Evolutionary conservation across 2,797 vertebrate species (phyloP), one percentile per base, ranked within the genome.

Genomic region (Eleutherodactylus coqui): DNA sequence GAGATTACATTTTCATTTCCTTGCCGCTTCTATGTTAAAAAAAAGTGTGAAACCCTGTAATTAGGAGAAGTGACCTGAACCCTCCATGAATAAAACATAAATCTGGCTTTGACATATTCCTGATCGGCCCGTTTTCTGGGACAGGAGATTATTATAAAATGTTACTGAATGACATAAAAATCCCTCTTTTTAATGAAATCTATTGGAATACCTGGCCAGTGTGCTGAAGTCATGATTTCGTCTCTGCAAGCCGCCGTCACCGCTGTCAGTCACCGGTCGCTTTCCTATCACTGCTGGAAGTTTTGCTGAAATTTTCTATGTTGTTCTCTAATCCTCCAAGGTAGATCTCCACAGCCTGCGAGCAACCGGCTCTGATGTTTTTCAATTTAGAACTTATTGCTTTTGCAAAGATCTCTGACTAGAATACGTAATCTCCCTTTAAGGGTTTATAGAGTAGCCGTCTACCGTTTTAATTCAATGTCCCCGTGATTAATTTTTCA

Each of bases 321-420:
- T 90, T 89, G 89, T 87, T 93, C 92, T 89, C 88, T 91, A 91
- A 92, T 90, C 90, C 92, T 92, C 90, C 21, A 88, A 92, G 92
- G 92, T 89, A 84, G 91, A 87, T 89, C 91, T 92, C 90, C 91
- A 88, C 69, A 89, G 89, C 90, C 88, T 51, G 79, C 88, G 85
- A 70, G 86, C 83, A 89, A 84, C 88, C 89, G 49, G 79, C 90
- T 91, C 83, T 91, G 90, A 89, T 88, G 5, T 91, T 91, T 91
- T 89, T 90, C 91, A 92, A 91, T 92, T 92, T 87, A 90, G 91
- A 91, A 93, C 92, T 92, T 93, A 93, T 92, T 88, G 89, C 90
- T 91, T 82, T 92, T 89, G 83, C 88, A 93, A 90, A 88, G 87
- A 41, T 89, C 86, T 47, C 89, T 91, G 93, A 93, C 29, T 16